Conservation (phyloP, 2,797 vertebrate species). For the Sarcoramphus papa region DNA sequence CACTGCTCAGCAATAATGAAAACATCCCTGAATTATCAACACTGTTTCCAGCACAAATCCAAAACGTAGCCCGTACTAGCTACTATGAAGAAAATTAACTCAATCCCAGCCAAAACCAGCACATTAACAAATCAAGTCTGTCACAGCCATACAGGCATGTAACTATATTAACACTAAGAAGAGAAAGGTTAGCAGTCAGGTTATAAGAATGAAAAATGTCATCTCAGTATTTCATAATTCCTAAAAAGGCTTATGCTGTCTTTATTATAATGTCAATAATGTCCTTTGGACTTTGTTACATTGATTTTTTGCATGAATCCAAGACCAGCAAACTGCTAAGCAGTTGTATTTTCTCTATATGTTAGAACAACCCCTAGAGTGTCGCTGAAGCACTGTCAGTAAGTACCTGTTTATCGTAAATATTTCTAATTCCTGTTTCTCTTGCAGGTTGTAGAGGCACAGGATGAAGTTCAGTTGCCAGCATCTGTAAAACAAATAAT, state of each 20-base stretch:
- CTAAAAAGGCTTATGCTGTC: not conserved
- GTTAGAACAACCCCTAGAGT: not conserved
- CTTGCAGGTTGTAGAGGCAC: slow-evolving; percentile 70
- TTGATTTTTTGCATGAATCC: not conserved
- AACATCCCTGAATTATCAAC: too few relatives aligned
- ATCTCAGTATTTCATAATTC: not conserved
- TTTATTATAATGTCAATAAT: not conserved
- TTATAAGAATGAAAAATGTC: not conserved
- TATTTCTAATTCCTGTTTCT: slow-evolving; percentile 17
- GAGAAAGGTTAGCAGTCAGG: not conserved
- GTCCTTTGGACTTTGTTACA: not conserved
- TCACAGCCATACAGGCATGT: not conserved
- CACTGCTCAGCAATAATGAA: too few relatives aligned
- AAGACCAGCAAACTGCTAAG: not conserved
- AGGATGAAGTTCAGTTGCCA: slow-evolving; percentile 72
- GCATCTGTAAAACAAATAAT: slow-evolving; percentile 76
- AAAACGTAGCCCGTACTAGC: too few relatives aligned
- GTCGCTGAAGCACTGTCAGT: not conserved
- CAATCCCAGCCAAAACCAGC: too few relatives aligned
- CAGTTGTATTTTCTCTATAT: not conserved
- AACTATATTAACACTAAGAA: not conserved
- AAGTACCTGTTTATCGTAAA: not conserved
- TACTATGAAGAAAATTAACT: too few relatives aligned
- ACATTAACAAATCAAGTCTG: not conserved
- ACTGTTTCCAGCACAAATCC: too few relatives aligned